Evolutionary conservation across 2,113 vertebrate genomes (phyloP).

Genomic region (Caranx ignobilis): DNA sequence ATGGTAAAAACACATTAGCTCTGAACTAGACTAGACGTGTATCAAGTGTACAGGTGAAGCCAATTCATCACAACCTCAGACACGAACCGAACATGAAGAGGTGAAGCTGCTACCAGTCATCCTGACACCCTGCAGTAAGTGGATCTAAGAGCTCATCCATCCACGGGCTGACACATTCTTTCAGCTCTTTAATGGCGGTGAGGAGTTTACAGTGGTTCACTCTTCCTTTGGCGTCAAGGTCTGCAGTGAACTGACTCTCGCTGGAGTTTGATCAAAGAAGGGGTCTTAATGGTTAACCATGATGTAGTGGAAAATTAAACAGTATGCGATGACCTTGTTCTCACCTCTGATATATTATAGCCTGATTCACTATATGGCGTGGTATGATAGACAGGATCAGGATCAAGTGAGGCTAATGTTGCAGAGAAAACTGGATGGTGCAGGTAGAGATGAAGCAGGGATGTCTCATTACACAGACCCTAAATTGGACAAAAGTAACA

Average conservation of each 20-base stretch:
- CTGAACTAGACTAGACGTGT: background rate
- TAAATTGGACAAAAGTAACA: background rate
- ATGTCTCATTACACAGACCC: constrained; percentile 9
- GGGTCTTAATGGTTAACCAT: constrained; percentile 38
- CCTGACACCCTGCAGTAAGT: constrained; percentile 11
- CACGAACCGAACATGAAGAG: background rate
- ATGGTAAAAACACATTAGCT: background rate
- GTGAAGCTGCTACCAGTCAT: background rate
- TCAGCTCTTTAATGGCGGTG: constrained; percentile 26
- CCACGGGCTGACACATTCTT: constrained; percentile 7
- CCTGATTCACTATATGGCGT: constrained; percentile 14
- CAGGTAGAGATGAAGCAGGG: background rate
- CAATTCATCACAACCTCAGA: background rate
- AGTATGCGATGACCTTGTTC: constrained; percentile 9
- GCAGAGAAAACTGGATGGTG: constrained; percentile 17
- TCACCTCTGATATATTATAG: constrained; percentile 28
- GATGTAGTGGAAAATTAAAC: constrained; percentile 47
- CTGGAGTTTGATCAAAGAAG: constrained; percentile 59
- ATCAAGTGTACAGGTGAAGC: background rate
- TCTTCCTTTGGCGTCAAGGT: constrained; percentile 44
- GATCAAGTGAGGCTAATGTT: constrained; percentile 44
- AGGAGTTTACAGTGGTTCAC: constrained; percentile 24
- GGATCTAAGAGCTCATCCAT: constrained; percentile 7
- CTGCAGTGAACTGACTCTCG: constrained; percentile 26
- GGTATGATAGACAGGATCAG: constrained; percentile 25